A percentile compares a stretch with the other conserved stretches of the same genome.
phyloP scores from a whole-genome alignment of 1,140 invertebrate genomes.

The Akabosia matsudoensis region DNA sequence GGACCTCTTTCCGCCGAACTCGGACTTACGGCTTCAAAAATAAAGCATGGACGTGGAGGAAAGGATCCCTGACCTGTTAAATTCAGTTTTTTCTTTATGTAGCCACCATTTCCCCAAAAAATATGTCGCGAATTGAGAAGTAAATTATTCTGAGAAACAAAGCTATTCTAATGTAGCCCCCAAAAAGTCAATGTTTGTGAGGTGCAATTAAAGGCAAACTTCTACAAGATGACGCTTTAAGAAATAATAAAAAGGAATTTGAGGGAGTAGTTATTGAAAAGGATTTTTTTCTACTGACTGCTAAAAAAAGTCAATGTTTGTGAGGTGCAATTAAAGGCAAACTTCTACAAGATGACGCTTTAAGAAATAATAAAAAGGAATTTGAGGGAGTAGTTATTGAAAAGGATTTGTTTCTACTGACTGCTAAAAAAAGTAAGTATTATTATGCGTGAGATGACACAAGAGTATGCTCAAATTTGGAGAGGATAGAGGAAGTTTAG shows the following conservation, averaged over 20 bases:
- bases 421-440: conserved; percentile 12
- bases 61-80: conserved; percentile 20
- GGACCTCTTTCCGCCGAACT: conserved; percentile 2
- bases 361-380: background rate
- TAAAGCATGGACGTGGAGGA: conserved; percentile 38
- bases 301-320: conserved; percentile 17
- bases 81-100: conserved; percentile 21
- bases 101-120: conserved; percentile 3
- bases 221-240: background rate
- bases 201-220: background rate
- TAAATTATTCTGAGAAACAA: background rate
- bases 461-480: too few relatives aligned
- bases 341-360: background rate
- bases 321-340: conserved; percentile 7
- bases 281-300: too few relatives aligned
- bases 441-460: too few relatives aligned
- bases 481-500: too few relatives aligned
- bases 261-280: background rate
- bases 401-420: too few relatives aligned
- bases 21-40: conserved; percentile 36
- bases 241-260: background rate
- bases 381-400: background rate
- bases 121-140: background rate
- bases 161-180: conserved; percentile 7
- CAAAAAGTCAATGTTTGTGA: conserved; percentile 22